Evolutionary conservation across 2,888 invertebrate genomes (phyloP), one percentile per base, ranked within the genome.

Genomic region (Ceriagrion tenellum): DNA sequence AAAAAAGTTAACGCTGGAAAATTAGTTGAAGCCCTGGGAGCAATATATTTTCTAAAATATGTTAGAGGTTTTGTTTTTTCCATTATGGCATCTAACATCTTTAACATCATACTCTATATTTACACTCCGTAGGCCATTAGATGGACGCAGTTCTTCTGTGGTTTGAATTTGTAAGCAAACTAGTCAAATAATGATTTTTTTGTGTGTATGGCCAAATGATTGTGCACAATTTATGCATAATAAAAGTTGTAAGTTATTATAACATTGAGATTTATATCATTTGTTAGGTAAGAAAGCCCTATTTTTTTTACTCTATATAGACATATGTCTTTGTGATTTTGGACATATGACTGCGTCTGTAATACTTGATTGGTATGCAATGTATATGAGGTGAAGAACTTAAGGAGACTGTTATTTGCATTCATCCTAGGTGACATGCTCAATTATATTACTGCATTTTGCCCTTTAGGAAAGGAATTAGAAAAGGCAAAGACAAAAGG

Each of bases 181-280:
- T 93, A 93, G 93, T 93, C 93, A 93, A 91, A 91, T 30, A 59
- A 69, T 69, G 69, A 69, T 47, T 93, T 93, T 35, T 69, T 93
- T 40, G 69, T 74, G 93, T 93, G 93, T 93, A 93, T 93, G 93
- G 69, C 63, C 69, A 69, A 59, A 93, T 47, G 23, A 93, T 93
- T 93, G 93, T 93, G 93, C 93, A 93, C 47, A 93, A 91, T 93
- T 69, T 74, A 93, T 69, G 93, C 63, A 93, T 35, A 93, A 74
- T 74, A 93, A 93, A 63, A 47, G 47, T 59, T 69, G n/a, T 69
- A 93, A 93, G 35, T 93, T 93, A 93, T 89, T 89, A 89, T 26
- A 89, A 89, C 55, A 89, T 23, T 47, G 20, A 23, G n/a, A n/a
- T 40, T 1, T 69, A 26, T 69, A 59, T 8, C n/a, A n/a, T n/a